These are phyloP conservation scores for Meloidogyne exigua DNA, from an alignment of 1,140 invertebrate species.

Conservation along the genomic window DNA sequence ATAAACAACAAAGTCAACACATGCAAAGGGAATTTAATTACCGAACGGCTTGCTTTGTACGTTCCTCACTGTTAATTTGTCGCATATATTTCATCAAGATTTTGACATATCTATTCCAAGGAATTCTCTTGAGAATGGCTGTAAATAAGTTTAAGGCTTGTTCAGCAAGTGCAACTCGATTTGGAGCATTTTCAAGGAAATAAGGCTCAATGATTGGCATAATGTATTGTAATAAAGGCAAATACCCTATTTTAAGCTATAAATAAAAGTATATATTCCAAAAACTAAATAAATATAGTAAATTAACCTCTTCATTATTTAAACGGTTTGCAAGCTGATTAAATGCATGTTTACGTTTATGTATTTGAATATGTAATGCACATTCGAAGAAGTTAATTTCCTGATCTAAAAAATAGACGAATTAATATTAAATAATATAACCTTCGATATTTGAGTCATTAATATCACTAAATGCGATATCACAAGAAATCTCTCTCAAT, in stretches of 20 bases:
- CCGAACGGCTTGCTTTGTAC: conserved; percentile 75
- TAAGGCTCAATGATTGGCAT: conserved; percentile 79
- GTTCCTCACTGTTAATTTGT: conserved; percentile 74
- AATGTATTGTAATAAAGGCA: conserved; percentile 74
- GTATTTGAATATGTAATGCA: conserved; percentile 74
- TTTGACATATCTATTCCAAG: conserved; percentile 61
- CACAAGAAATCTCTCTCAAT: conserved; percentile 24
- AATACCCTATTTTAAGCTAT: conserved; percentile 47
- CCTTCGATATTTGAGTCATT: conserved; percentile 9
- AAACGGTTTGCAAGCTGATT: conserved; percentile 33
- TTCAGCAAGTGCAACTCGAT: conserved; percentile 79
- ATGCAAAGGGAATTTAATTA: conserved; percentile 17
- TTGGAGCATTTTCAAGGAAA: conserved; percentile 76
- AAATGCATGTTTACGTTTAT: conserved; percentile 55
- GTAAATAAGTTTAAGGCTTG: conserved; percentile 68
- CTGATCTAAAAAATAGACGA: conserved; percentile 74
- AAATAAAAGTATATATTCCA: conserved; percentile 21
- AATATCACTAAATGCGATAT: conserved; percentile 15
- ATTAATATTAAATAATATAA: conserved; percentile 61
- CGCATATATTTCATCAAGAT: conserved; percentile 33
- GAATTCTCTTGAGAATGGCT: conserved; percentile 33
- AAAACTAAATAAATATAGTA: conserved; percentile 12
- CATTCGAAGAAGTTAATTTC: conserved; percentile 94
- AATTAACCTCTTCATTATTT: conserved; percentile 31
- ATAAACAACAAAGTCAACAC: conserved; percentile 3